These are phyloP conservation scores for Parnassius orleans DNA, from an alignment of 2,888 invertebrate genomes.

Conservation along the genomic window DNA sequence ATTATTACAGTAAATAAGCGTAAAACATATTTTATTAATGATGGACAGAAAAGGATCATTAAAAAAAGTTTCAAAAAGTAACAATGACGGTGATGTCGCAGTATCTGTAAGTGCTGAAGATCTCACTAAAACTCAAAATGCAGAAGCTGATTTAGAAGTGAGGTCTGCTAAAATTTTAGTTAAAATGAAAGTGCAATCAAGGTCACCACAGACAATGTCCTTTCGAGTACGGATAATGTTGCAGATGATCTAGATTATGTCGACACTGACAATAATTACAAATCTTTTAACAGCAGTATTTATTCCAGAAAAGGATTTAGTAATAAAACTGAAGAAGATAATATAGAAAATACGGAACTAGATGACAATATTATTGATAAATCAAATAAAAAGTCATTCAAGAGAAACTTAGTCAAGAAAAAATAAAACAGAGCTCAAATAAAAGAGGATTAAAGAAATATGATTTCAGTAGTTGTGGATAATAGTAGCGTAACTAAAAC, in stretches of 20 bases:
- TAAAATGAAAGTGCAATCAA: neutral
- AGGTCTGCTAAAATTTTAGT: neutral
- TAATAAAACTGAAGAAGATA: constrained; percentile 11
- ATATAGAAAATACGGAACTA: neutral
- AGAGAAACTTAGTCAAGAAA: too few species aligned
- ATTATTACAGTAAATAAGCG: constrained; percentile 36
- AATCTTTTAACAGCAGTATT: constrained; percentile 13
- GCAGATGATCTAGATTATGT: constrained; percentile 9
- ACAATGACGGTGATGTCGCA: neutral
- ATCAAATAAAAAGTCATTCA: too few species aligned
- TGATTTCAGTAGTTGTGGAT: too few species aligned
- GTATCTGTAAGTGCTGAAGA: constrained; percentile 3
- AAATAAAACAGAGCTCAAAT: too few species aligned
- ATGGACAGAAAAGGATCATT: constrained; percentile 7
- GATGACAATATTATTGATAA: too few species aligned
- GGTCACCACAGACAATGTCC: neutral
- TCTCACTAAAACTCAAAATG: neutral
- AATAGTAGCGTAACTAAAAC: too few species aligned
- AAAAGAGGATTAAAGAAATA: too few species aligned
- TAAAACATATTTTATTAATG: constrained; percentile 38
- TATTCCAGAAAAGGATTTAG: constrained; percentile 14
- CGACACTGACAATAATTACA: neutral
- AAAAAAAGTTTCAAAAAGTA: neutral
- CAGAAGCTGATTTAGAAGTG: neutral
- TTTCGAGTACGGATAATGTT: neutral